phyloP scores from a whole-genome alignment of 2,113 vertebrate species.

The Sakesphorus luctuosus region DNA sequence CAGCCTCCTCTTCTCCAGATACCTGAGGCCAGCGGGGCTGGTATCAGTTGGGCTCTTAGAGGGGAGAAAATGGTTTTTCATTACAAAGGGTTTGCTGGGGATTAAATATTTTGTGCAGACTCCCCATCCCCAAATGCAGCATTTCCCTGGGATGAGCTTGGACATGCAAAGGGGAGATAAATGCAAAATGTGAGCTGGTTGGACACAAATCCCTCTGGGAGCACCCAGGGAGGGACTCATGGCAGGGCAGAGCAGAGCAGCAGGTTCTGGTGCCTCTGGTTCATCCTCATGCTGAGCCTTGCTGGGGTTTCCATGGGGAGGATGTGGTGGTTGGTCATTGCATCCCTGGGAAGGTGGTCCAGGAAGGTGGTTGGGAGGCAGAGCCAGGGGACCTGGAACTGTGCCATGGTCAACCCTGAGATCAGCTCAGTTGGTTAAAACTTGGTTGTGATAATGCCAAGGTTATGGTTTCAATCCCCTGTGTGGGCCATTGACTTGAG shows the following conservation, averaged over 20 bases:
- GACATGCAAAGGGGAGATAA: not conserved
- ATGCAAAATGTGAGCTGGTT: not conserved
- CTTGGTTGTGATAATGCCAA: no score
- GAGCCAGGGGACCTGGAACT: fast-evolving
- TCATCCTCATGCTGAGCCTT: not conserved
- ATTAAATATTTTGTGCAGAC: not conserved
- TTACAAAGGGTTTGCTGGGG: not conserved
- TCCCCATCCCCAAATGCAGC: not conserved
- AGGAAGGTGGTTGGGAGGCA: not conserved
- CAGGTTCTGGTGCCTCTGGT: not conserved
- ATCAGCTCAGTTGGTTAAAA: no score
- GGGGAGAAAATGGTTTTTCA: not conserved
- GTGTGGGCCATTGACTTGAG: no score
- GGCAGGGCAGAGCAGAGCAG: not conserved
- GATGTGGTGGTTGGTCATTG: fast-evolving
- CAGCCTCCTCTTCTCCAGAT: no score
- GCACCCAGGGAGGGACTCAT: not conserved
- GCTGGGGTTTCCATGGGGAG: not conserved
- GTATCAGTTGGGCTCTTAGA: not conserved
- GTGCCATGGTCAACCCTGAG: no score
- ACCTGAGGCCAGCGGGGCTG: not conserved
- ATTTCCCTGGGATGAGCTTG: not conserved
- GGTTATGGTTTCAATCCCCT: no score
- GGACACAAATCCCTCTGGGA: not conserved
- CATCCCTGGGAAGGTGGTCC: no score